These are phyloP conservation scores for Dysmachus trigonus DNA, from an alignment of 2,888 invertebrate species.

Conservation along the genomic window DNA sequence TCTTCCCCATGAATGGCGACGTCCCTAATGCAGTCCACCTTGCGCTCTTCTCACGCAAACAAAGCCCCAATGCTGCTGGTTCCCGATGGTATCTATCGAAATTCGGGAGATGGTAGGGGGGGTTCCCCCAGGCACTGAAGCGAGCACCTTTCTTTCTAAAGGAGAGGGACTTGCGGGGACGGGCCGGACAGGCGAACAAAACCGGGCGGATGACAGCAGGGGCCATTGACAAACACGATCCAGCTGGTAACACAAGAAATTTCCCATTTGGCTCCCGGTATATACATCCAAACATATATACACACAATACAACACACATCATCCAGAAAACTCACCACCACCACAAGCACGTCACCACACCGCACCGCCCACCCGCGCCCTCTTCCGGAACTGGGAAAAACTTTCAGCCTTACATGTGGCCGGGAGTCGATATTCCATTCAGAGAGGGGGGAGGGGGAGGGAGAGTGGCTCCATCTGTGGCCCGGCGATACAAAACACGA, in stretches of 20 bases:
- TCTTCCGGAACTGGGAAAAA: conserved; percentile 33
- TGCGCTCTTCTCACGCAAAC: conserved; percentile 42
- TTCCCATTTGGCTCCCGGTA: conserved; percentile 25
- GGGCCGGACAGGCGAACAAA: not conserved
- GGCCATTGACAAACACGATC: conserved; percentile 32
- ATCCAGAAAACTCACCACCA: conserved; percentile 27
- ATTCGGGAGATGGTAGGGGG: not conserved
- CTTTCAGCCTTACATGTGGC: conserved; percentile 43
- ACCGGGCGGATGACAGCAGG: conserved; percentile 31
- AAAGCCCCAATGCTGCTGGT: conserved; percentile 28
- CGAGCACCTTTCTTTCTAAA: conserved; percentile 3
- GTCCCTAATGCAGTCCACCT: conserved; percentile 42
- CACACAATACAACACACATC: not conserved
- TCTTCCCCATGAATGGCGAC: conserved; percentile 21
- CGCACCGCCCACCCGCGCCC: too few species aligned
- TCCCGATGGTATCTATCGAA: not conserved
- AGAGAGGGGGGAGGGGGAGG: too few species aligned
- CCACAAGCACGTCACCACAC: not conserved
- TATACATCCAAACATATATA: not conserved
- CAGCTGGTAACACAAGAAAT: conserved; percentile 44
- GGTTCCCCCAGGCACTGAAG: not conserved
- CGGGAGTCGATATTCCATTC: conserved; percentile 31
- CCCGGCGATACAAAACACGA: conserved; percentile 41
- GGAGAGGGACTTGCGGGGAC: not conserved
- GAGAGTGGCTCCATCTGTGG: conserved; percentile 39